phyloP scores from a whole-genome alignment of 2,888 invertebrate genomes.

The Drosophila incognita region DNA sequence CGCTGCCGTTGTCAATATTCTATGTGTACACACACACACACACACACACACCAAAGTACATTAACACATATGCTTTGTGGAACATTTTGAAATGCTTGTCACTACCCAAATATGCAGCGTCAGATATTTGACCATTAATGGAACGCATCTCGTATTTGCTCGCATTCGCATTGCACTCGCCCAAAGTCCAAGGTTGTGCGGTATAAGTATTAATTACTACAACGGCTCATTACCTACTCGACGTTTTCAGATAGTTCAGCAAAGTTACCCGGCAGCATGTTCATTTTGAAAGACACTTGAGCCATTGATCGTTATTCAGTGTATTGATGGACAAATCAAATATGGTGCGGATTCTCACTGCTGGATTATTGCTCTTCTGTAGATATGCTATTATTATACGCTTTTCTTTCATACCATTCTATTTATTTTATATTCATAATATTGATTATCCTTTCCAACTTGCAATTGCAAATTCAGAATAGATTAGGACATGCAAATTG shows the following conservation, averaged over 20 bases:
- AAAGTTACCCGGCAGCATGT: background rate
- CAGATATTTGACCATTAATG: conserved; percentile 40
- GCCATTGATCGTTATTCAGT: background rate
- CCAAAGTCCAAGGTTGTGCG: conserved; percentile 51
- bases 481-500: background rate
- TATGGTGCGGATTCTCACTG: background rate
- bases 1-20: conserved; percentile 26
- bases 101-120: conserved; percentile 22
- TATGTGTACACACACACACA: conserved; percentile 7
- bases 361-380: background rate
- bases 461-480: background rate
- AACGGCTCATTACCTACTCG: conserved; percentile 1
- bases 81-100: conserved; percentile 12
- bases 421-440: background rate
- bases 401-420: background rate
- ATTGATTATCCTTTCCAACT: background rate
- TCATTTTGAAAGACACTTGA: background rate
- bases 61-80: conserved; percentile 5
- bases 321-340: background rate
- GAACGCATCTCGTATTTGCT: conserved; percentile 30
- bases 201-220: conserved; percentile 14
- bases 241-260: conserved; percentile 4
- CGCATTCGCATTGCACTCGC: conserved; percentile 21
- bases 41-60: background rate
- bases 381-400: background rate